These are phyloP conservation scores for Drosophila bifasciata DNA, from an alignment of 1,140 invertebrate genomes.

Conservation along the genomic window DNA sequence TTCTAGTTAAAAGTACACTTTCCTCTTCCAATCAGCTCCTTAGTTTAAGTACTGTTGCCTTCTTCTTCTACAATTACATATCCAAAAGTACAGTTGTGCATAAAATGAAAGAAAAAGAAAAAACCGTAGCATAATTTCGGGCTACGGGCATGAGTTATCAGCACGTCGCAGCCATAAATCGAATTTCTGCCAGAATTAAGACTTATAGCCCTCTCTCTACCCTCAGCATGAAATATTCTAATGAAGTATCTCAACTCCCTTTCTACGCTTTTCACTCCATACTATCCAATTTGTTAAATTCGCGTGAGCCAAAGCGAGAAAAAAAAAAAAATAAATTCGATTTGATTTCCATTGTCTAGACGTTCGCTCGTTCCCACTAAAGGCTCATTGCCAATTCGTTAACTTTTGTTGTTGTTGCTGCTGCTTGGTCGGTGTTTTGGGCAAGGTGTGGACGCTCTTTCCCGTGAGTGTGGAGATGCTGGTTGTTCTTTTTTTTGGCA, in stretches of 20 bases:
- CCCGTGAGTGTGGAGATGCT: constrained; percentile 19
- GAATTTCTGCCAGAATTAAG: constrained; percentile 77
- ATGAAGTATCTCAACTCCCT: constrained; percentile 60
- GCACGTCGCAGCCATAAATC: constrained; percentile 83
- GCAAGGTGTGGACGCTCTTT: constrained; percentile 58
- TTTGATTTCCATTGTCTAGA: constrained; percentile 82
- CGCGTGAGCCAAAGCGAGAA: constrained; percentile 37
- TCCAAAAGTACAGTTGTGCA: constrained; percentile 25
- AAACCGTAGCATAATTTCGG: constrained; percentile 32
- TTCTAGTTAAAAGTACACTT: not conserved
- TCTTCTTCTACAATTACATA: too few relatives aligned
- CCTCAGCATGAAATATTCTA: constrained; percentile 54
- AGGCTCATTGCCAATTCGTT: constrained; percentile 77
- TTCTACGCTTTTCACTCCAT: constrained; percentile 1
- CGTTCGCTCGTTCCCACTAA: constrained; percentile 62
- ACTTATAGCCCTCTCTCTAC: constrained; percentile 57
- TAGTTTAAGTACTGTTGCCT: not conserved
- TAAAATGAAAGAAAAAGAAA: constrained; percentile 2
- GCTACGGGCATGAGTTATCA: constrained; percentile 62
- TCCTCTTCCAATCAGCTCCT: not conserved
- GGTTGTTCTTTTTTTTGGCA: constrained; percentile 20
- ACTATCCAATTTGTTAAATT: constrained; percentile 72
- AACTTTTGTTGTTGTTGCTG: constrained; percentile 49
- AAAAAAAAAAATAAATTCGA: constrained; percentile 72
- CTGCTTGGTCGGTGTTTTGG: constrained; percentile 15